Conservation (phyloP, 2,797 vertebrate species). For the Lacerta bilineata region DNA sequence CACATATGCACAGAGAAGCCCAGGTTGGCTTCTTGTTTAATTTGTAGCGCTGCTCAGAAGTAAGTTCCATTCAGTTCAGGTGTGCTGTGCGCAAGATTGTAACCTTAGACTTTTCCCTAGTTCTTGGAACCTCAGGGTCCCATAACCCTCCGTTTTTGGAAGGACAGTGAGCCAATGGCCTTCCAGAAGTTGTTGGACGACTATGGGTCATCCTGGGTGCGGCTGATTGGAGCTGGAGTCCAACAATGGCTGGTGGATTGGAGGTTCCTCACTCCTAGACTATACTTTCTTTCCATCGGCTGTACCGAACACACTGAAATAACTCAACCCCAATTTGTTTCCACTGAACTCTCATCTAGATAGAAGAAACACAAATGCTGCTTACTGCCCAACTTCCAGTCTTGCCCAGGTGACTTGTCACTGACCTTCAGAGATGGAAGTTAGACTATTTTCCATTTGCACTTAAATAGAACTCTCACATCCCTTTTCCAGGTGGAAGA, state of each 20-base stretch:
- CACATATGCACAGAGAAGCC: neutral
- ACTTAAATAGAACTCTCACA: neutral
- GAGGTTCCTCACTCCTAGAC: neutral
- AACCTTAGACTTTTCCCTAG: neutral
- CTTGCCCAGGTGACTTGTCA: neutral
- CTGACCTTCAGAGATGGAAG: neutral
- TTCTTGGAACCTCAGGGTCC: neutral
- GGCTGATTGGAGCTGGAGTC: neutral
- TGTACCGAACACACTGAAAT: neutral
- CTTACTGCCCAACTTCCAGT: neutral
- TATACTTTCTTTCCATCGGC: constrained; percentile 18
- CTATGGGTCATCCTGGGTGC: neutral
- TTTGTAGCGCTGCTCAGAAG: neutral
- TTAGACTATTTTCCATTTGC: neutral
- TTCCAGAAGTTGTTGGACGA: neutral
- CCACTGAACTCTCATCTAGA: neutral
- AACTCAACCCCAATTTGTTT: too few species aligned
- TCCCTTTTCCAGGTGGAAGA: neutral
- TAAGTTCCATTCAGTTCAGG: neutral
- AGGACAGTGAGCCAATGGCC: neutral
- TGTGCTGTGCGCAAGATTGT: neutral
- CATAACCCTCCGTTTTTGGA: neutral
- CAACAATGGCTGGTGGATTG: neutral
- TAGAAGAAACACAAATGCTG: neutral
- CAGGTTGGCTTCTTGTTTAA: neutral